These are phyloP conservation scores for Criorhina ranunculi DNA, from an alignment of 2,888 invertebrate species.

Conservation along the genomic window DNA sequence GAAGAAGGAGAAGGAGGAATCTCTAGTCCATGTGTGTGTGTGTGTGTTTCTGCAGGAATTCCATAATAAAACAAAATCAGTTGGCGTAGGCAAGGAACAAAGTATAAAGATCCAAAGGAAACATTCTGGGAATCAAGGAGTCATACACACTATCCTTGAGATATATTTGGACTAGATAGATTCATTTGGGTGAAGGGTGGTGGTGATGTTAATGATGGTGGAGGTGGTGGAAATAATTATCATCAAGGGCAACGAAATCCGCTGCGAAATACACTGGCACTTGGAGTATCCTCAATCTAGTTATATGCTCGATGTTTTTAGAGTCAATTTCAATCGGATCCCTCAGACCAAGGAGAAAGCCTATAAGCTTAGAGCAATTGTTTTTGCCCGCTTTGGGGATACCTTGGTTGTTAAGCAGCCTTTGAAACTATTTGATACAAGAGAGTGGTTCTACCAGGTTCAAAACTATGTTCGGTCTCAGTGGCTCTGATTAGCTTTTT, in stretches of 20 bases:
- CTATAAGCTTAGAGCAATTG: too few relatives aligned
- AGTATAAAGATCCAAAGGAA: constrained; percentile 39
- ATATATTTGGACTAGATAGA: constrained; percentile 15
- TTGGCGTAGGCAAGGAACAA: constrained; percentile 24
- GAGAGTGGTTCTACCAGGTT: too few relatives aligned
- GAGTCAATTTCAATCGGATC: too few relatives aligned
- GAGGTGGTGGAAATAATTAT: constrained; percentile 33
- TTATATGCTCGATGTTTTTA: too few relatives aligned
- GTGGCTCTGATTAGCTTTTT: too few relatives aligned
- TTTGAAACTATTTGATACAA: too few relatives aligned
- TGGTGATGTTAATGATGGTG: constrained; percentile 8
- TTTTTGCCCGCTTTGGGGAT: too few relatives aligned
- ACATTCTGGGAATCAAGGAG: constrained; percentile 28
- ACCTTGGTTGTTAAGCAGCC: too few relatives aligned
- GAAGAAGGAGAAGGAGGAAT: background rate
- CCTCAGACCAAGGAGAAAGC: too few relatives aligned
- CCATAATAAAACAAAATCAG: constrained; percentile 22
- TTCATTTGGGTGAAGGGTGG: constrained; percentile 23
- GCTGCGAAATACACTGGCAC: background rate
- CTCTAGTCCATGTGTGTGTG: constrained; percentile 13
- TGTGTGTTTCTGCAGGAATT: constrained; percentile 32
- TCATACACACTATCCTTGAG: constrained; percentile 1
- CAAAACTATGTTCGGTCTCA: too few relatives aligned
- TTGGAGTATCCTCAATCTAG: too few relatives aligned
- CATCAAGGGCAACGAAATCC: constrained; percentile 30